phyloP scores from a whole-genome alignment of 2,113 vertebrate genomes.

The Xenopus laevis region DNA sequence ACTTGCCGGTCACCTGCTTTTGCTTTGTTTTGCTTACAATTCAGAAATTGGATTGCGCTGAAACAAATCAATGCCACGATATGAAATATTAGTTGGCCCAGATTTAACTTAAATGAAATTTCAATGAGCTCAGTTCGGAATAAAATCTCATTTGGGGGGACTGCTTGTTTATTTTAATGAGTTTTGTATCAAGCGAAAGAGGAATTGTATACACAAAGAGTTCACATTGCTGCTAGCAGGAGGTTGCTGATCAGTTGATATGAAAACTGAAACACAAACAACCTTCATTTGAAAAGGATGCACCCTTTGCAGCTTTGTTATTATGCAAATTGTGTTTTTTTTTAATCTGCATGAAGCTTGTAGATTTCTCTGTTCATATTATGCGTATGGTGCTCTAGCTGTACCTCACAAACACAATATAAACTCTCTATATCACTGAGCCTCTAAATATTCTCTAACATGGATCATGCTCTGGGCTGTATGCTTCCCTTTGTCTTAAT shows the following conservation, averaged over 20 bases:
- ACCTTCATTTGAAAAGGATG: conserved; percentile 7
- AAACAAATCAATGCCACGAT: no score
- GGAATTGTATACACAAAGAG: background rate
- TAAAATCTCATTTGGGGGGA: background rate
- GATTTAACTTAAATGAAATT: background rate
- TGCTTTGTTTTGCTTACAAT: no score
- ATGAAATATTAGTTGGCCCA: no score
- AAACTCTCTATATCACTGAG: background rate
- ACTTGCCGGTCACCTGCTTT: no score
- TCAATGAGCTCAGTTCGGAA: background rate
- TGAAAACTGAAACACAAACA: background rate
- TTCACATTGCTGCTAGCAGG: conserved; percentile 1
- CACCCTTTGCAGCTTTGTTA: conserved; percentile 1
- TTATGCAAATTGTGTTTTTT: conserved; percentile 23
- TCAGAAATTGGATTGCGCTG: no score
- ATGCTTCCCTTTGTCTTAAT: background rate
- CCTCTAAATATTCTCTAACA: background rate
- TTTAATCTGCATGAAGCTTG: conserved; percentile 7
- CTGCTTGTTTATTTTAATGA: background rate
- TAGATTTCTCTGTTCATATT: conserved; percentile 6
- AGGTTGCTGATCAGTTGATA: conserved; percentile 17
- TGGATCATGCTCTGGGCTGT: background rate
- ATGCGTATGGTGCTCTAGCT: no score
- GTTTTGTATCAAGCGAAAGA: background rate
- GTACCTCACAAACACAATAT: background rate